Evolutionary conservation across 2,797 vertebrate genomes (phyloP).

Genomic region (Sebastes variabilis): DNA sequence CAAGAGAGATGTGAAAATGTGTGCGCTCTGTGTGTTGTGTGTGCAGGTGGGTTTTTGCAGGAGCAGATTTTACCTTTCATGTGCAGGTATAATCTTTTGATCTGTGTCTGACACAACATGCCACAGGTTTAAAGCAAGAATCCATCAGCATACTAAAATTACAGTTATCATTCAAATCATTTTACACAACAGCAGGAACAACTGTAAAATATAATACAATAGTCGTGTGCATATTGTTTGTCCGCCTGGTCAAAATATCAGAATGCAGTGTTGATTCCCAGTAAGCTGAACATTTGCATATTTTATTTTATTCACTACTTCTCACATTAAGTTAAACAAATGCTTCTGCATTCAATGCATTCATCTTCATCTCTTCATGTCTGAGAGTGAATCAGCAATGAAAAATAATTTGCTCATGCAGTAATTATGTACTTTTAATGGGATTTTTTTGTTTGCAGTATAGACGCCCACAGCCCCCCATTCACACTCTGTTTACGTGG

Average conservation of each 20-base stretch:
- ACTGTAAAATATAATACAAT: background rate
- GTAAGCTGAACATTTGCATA: background rate
- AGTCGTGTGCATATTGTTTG: background rate
- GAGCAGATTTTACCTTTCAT: conserved; percentile 6
- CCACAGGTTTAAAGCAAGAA: conserved; percentile 9
- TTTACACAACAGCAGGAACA: background rate
- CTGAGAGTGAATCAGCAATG: conserved; percentile 2
- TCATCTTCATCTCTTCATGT: background rate
- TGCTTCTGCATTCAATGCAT: background rate
- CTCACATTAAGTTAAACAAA: background rate
- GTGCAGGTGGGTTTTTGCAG: background rate
- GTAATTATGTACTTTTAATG: background rate
- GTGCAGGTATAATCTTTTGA: conserved; percentile 26
- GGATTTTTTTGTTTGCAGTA: background rate
- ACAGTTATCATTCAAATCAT: background rate
- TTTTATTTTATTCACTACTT: background rate
- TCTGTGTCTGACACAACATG: conserved; percentile 18
- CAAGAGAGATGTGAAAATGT: conserved; percentile 33
- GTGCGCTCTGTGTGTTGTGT: background rate
- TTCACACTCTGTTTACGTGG: background rate
- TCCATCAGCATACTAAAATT: background rate
- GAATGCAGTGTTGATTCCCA: background rate
- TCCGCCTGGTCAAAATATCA: background rate
- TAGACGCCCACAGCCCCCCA: background rate
- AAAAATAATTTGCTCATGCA: conserved; percentile 21